These are phyloP conservation scores for Scaptomyza parva DNA, from an alignment of 2,888 invertebrate species.

Conservation along the genomic window DNA sequence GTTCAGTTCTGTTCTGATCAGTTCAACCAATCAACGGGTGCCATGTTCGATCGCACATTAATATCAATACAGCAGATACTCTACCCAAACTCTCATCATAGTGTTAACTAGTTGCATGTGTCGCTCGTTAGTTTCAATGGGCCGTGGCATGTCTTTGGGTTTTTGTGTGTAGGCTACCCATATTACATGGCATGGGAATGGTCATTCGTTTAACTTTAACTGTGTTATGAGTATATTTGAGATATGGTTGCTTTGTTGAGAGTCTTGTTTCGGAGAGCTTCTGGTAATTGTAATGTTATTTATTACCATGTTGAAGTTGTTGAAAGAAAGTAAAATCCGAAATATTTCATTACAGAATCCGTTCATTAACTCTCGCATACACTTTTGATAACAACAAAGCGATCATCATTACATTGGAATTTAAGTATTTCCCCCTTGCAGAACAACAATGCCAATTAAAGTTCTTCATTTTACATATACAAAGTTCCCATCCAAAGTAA, in stretches of 20 bases:
- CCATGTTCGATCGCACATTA: conserved; percentile 71
- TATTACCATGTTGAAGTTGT: not conserved
- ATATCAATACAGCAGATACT: conserved; percentile 59
- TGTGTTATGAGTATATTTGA: not conserved
- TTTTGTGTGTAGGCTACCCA: conserved; percentile 25
- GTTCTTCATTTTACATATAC: conserved; percentile 20
- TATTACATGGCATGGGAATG: conserved; percentile 39
- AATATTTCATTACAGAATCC: not conserved
- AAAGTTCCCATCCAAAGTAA: conserved; percentile 26
- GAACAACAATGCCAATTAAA: conserved; percentile 48
- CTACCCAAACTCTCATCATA: conserved; percentile 8
- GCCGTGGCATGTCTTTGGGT: conserved; percentile 46
- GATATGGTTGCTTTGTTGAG: not conserved
- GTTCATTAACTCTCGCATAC: conserved; percentile 21
- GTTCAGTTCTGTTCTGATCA: no score
- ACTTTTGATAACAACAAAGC: conserved; percentile 13
- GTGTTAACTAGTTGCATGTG: conserved; percentile 73
- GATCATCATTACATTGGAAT: conserved; percentile 29
- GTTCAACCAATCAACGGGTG: conserved; percentile 58
- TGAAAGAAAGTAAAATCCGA: no score
- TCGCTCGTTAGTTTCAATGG: conserved; percentile 71
- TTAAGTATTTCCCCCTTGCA: conserved; percentile 28
- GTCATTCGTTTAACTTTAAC: conserved; percentile 14
- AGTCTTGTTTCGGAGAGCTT: not conserved
- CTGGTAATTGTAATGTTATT: not conserved